These are phyloP conservation scores for Epinephelus awoara DNA, from an alignment of 2,797 vertebrate species.

Conservation along the genomic window DNA sequence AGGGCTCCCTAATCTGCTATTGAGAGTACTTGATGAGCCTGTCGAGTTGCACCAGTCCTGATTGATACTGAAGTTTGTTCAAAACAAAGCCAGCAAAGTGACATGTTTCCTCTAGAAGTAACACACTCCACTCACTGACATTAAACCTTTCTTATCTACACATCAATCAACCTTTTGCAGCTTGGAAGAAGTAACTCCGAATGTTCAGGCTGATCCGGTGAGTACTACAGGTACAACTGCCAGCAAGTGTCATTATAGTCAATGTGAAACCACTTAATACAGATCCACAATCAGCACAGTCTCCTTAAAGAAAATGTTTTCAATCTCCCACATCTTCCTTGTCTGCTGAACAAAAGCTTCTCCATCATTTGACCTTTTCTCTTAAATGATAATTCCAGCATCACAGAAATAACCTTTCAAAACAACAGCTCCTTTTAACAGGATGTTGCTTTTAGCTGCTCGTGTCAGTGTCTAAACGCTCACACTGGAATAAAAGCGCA, in stretches of 20 bases:
- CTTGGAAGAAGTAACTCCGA: conserved; percentile 3
- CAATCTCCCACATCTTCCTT: conserved; percentile 1
- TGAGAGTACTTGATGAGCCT: not conserved
- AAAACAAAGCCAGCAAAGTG: conserved; percentile 8
- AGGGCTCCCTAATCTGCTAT: not conserved
- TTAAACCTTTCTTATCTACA: not conserved
- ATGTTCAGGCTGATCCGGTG: conserved; percentile 7
- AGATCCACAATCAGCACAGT: conserved; percentile 24
- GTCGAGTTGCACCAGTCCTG: conserved; percentile 5
- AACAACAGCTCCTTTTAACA: conserved; percentile 13
- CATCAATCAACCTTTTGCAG: not conserved
- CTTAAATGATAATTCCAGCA: conserved; percentile 9
- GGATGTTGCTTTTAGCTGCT: conserved; percentile 9
- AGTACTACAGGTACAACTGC: conserved; percentile 25
- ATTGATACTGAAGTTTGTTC: conserved; percentile 5
- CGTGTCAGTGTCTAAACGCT: conserved; percentile 12
- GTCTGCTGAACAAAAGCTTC: conserved; percentile 24
- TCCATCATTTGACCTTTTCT: conserved; percentile 1
- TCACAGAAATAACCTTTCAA: conserved; percentile 6
- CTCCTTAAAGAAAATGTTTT: conserved; percentile 12
- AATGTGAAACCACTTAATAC: conserved; percentile 36
- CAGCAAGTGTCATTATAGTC: conserved; percentile 35
- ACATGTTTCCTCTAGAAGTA: conserved; percentile 1
- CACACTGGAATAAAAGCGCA: conserved; percentile 8
- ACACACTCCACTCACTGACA: not conserved